Evolutionary conservation across 2,113 vertebrate species (phyloP).

Genomic region (Kobus ellipsiprymnus): DNA sequence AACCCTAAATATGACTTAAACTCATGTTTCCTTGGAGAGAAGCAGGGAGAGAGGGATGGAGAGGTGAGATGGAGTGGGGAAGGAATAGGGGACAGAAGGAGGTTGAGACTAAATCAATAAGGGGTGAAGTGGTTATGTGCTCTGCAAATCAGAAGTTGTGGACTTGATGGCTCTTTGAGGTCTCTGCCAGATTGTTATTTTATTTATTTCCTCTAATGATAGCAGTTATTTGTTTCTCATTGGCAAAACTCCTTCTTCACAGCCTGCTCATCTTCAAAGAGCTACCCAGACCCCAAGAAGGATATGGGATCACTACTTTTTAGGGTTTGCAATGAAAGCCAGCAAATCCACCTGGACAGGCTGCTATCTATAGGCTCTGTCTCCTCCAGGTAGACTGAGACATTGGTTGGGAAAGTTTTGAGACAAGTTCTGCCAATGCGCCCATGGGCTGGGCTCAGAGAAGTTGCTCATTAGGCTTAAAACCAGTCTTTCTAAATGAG

Average conservation of each 20-base stretch:
- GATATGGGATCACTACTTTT: background rate
- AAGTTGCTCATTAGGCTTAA: constrained; percentile 4
- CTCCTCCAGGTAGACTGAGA: background rate
- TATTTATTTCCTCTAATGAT: background rate
- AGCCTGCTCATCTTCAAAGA: background rate
- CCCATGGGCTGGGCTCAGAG: background rate
- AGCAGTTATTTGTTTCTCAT: background rate
- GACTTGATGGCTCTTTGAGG: background rate
- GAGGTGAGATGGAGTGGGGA: background rate
- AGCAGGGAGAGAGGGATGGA: background rate
- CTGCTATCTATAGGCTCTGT: background rate
- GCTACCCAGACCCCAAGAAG: background rate
- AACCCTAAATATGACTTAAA: constrained; percentile 9
- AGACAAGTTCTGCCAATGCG: background rate
- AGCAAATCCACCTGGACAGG: background rate
- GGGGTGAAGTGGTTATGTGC: background rate
- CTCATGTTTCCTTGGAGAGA: background rate
- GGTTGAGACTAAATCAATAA: background rate
- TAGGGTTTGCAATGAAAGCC: background rate
- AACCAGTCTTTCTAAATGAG: background rate
- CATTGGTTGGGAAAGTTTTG: background rate
- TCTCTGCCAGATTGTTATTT: background rate
- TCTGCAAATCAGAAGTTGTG: background rate
- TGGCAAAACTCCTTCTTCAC: background rate
- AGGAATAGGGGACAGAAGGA: background rate